A percentile compares a stretch with the other conserved stretches of the same genome.
These are phyloP conservation scores for Lordiphosa andalusiaca DNA, from an alignment of 2,888 invertebrate genomes.

Conservation along the genomic window DNA sequence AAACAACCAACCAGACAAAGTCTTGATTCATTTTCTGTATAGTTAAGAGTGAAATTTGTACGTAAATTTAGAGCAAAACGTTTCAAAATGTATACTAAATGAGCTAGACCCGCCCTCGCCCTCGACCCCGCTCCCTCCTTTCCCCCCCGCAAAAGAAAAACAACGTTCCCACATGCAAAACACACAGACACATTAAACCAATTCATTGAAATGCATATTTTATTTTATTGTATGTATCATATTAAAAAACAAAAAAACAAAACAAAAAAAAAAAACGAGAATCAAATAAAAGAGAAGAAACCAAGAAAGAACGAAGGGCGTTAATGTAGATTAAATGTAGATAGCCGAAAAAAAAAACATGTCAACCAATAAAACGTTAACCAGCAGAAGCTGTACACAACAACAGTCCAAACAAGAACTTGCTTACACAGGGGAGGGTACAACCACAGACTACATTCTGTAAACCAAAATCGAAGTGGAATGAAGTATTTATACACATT, in stretches of 20 bases:
- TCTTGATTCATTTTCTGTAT: conserved; percentile 33
- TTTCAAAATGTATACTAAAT: conserved; percentile 8
- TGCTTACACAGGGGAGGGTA: too few relatives aligned
- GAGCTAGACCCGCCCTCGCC: too few relatives aligned
- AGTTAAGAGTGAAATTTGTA: conserved; percentile 44
- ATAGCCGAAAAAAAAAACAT: conserved; percentile 39
- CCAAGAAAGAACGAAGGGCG: conserved; percentile 3
- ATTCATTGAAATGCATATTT: conserved; percentile 1
- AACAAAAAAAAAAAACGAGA: conserved; percentile 11
- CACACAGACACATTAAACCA: neutral
- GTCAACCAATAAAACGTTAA: conserved; percentile 23
- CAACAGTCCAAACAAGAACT: conserved; percentile 5
- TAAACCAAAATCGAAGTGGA: too few relatives aligned
- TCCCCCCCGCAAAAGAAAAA: too few relatives aligned
- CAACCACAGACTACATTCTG: too few relatives aligned
- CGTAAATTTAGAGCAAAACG: conserved; percentile 8
- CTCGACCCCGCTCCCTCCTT: too few relatives aligned
- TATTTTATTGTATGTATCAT: conserved; percentile 42
- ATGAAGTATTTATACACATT: too few relatives aligned
- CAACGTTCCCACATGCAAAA: too few relatives aligned
- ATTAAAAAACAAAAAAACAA: conserved; percentile 31
- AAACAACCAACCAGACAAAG: neutral
- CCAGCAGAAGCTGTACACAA: conserved; percentile 14
- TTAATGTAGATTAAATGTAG: conserved; percentile 56
- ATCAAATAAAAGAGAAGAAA: conserved; percentile 50